These are phyloP conservation scores for Agrotis exclamationis DNA, from an alignment of 2,888 invertebrate genomes.

Conservation along the genomic window DNA sequence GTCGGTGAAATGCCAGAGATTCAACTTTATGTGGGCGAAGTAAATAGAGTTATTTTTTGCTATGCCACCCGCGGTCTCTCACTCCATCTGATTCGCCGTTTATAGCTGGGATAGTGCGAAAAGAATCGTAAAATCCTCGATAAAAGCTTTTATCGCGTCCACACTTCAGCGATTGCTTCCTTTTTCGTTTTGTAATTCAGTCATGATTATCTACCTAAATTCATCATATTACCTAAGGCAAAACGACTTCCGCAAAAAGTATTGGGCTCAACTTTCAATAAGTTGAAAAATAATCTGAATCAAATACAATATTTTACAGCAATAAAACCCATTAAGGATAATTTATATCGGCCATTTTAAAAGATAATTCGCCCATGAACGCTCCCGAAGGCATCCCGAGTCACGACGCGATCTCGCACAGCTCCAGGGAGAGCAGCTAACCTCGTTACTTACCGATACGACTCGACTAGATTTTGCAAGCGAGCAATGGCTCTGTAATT, in stretches of 20 bases:
- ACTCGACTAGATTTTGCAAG: slow-evolving; percentile 85
- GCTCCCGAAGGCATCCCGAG: slow-evolving; percentile 84
- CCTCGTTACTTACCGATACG: slow-evolving; percentile 84
- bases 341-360: slow-evolving; percentile 84
- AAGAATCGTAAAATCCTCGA: slow-evolving; percentile 85
- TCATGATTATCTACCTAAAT: slow-evolving; percentile 69
- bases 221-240: slow-evolving; percentile 48
- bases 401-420: slow-evolving; percentile 79
- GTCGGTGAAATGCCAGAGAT: slow-evolving; percentile 62
- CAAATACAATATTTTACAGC: slow-evolving; percentile 80
- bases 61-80: slow-evolving; percentile 80
- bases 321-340: slow-evolving; percentile 84
- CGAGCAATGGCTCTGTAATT: slow-evolving; percentile 85
- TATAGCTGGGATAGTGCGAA: slow-evolving; percentile 85
- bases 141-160: slow-evolving; percentile 84
- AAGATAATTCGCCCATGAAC: slow-evolving; percentile 85
- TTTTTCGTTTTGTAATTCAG: slow-evolving; percentile 79
- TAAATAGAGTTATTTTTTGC: slow-evolving; percentile 82
- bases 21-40: slow-evolving; percentile 75
- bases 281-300: slow-evolving; percentile 74
- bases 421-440: slow-evolving; percentile 77
- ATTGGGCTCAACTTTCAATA: slow-evolving; percentile 67
- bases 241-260: slow-evolving; percentile 45
- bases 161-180: slow-evolving; percentile 80
- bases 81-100: slow-evolving; percentile 86